These are phyloP conservation scores for Macrochelys suwanniensis DNA, from an alignment of 2,797 vertebrate species.

Conservation along the genomic window DNA sequence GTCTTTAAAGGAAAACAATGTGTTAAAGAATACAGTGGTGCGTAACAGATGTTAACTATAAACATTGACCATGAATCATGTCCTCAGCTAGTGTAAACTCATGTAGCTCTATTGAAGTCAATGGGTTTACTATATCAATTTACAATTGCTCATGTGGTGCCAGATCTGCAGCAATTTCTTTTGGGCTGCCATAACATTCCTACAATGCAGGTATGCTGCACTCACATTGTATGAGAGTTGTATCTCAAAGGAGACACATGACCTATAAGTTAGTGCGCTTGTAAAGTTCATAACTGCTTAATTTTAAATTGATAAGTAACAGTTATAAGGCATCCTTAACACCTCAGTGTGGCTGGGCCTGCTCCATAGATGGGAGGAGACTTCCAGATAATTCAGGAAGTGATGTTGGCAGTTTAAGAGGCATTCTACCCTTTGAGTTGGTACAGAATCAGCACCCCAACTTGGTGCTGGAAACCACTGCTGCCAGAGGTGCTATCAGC, in stretches of 20 bases:
- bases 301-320: slow-evolving; percentile 4
- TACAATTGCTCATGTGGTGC: background rate
- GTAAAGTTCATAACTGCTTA: background rate
- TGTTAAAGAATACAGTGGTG: background rate
- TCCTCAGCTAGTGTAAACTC: background rate
- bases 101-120: background rate
- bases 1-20: background rate
- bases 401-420: background rate
- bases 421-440: background rate
- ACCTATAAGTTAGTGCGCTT: background rate
- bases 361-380: background rate
- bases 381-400: background rate
- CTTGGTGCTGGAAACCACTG: background rate
- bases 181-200: background rate
- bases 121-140: background rate
- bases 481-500: background rate
- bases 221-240: background rate
- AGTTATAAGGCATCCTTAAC: background rate
- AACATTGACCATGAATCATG: background rate
- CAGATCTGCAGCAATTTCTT: background rate
- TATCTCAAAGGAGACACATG: background rate
- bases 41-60: background rate
- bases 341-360: background rate
- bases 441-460: background rate
- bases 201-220: background rate